These are phyloP conservation scores for Hippoglossus hippoglossus DNA, from an alignment of 2,797 vertebrate species.

Conservation along the genomic window DNA sequence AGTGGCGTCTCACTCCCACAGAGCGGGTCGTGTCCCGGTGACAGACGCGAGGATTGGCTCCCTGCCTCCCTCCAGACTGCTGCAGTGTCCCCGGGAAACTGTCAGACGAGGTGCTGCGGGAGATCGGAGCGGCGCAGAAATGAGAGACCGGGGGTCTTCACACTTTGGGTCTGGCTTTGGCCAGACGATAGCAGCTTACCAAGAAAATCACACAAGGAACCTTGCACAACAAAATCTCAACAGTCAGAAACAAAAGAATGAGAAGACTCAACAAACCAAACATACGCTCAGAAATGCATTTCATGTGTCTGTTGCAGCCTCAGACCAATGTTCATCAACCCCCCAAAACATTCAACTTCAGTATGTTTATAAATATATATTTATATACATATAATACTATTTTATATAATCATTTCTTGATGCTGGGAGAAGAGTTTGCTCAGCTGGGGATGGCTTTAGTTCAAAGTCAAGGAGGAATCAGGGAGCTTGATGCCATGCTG, in stretches of 20 bases:
- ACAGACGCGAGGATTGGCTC: constrained; percentile 42
- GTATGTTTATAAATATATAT: constrained; percentile 72
- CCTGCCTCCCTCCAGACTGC: constrained; percentile 12
- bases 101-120: constrained; percentile 39
- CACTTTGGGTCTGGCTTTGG: constrained; percentile 43
- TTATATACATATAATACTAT: constrained; percentile 71
- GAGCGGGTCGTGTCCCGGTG: constrained; percentile 53
- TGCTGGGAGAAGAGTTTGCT: constrained; percentile 60
- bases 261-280: constrained; percentile 36
- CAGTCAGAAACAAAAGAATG: constrained; percentile 30
- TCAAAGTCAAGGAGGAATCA: constrained; percentile 56
- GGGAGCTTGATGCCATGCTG: constrained; percentile 75
- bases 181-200: constrained; percentile 75
- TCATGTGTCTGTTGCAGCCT: constrained; percentile 73
- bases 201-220: constrained; percentile 43
- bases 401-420: constrained; percentile 53
- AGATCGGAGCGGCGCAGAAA: neutral
- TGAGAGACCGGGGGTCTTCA: constrained; percentile 38
- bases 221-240: constrained; percentile 22
- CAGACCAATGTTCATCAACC: constrained; percentile 48
- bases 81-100: constrained; percentile 53
- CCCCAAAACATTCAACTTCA: constrained; percentile 44
- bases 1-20: constrained; percentile 53
- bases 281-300: constrained; percentile 48
- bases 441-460: constrained; percentile 56